Percentiles rank a stretch among this genome's conserved stretches.
Evolutionary conservation across 2,113 vertebrate genomes (phyloP).

Genomic region (Pseudorasbora parva): DNA sequence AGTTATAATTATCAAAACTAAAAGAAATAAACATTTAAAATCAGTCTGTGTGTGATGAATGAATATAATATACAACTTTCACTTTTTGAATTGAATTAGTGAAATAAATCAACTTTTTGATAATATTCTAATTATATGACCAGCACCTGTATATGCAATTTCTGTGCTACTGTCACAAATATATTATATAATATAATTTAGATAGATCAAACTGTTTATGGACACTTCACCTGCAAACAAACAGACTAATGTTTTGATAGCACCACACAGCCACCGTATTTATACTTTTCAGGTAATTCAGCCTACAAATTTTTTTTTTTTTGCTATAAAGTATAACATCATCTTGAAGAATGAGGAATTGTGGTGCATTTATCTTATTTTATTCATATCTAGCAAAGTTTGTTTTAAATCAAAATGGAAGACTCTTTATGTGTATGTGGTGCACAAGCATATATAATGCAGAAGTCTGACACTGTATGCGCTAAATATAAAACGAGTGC

Average conservation of each 20-base stretch:
- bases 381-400: not conserved
- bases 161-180: too few species aligned
- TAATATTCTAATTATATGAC: too few species aligned
- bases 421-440: constrained; percentile 5
- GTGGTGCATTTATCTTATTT: not conserved
- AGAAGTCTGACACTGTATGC: constrained; percentile 35
- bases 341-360: not conserved
- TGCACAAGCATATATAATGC: constrained; percentile 24
- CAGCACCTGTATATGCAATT: too few species aligned
- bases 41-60: too few species aligned
- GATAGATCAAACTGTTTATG: not conserved
- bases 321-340: not conserved
- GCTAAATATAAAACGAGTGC: constrained; percentile 56
- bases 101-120: too few species aligned
- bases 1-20: too few species aligned
- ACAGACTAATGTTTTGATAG: not conserved
- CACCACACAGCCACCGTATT: not conserved
- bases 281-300: not conserved
- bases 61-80: too few species aligned
- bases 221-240: not conserved
- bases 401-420: not conserved
- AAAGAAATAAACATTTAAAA: too few species aligned
- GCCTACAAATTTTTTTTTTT: too few species aligned
- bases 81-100: too few species aligned
- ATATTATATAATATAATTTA: too few species aligned